Conservation (phyloP, 2,888 invertebrate genomes). For the Oscheius onirici region DNA sequence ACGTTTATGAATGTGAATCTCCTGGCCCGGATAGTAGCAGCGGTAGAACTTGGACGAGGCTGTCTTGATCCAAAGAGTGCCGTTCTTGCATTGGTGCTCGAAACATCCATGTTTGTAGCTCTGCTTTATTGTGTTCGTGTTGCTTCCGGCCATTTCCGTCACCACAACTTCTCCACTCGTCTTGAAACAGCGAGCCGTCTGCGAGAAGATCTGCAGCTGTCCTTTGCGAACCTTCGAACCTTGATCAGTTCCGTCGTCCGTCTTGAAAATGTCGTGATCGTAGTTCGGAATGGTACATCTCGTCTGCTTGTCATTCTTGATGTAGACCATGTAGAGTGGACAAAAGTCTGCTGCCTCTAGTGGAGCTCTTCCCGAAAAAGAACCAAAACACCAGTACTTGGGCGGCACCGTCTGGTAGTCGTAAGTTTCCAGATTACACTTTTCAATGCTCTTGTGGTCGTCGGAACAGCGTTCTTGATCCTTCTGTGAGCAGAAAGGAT, state of each 20-base stretch:
- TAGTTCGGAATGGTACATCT: not conserved
- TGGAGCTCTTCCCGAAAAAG: no score
- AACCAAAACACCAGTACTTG: not conserved
- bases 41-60: not conserved
- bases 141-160: not conserved
- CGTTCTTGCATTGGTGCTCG: not conserved
- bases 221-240: not conserved
- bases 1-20: not conserved
- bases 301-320: not conserved
- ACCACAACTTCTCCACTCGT: not conserved
- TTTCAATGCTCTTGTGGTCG: not conserved
- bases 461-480: not conserved
- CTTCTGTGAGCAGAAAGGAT: not conserved
- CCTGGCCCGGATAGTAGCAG: not conserved
- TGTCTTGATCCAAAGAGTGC: not conserved
- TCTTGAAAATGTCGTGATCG: not conserved
- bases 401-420: not conserved
- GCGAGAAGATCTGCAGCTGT: not conserved
- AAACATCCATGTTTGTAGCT: not conserved
- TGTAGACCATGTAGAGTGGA: not conserved
- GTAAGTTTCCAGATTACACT: not conserved
- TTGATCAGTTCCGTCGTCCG: not conserved
- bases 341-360: not conserved
- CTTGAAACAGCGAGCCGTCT: not conserved
- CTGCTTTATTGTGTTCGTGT: not conserved